Percentiles rank a stretch among this genome's conserved stretches.
These are phyloP conservation scores for Chaetodon auriga DNA, from an alignment of 2,113 vertebrate species.

Conservation along the genomic window DNA sequence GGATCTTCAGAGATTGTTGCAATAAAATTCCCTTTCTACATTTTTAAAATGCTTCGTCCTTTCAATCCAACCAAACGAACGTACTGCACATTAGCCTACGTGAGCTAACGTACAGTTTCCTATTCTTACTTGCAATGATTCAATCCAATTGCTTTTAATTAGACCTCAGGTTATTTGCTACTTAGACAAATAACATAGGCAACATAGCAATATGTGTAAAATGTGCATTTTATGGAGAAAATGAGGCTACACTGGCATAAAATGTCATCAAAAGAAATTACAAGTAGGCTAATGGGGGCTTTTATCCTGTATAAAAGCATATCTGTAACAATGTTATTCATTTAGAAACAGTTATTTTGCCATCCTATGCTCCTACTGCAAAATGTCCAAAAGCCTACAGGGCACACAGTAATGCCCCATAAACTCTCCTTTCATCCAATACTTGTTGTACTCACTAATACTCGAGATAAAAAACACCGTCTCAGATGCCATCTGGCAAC, in stretches of 20 bases:
- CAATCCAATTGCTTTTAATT: not conserved
- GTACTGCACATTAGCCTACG: slow-evolving; percentile 13
- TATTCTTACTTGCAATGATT: not conserved
- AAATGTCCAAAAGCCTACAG: slow-evolving; percentile 5
- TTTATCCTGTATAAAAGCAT: slow-evolving; percentile 45
- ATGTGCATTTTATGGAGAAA: not conserved
- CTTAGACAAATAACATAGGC: slow-evolving; percentile 14
- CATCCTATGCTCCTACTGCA: slow-evolving; percentile 39
- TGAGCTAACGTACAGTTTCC: slow-evolving; percentile 20
- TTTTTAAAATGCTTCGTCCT: not conserved
- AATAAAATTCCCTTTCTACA: not conserved
- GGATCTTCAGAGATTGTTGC: not conserved
- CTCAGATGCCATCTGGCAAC: slow-evolving; percentile 25
- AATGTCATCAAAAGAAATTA: not conserved
- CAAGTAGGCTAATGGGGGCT: slow-evolving; percentile 60
- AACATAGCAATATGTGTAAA: not conserved
- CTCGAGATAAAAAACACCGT: slow-evolving; percentile 62
- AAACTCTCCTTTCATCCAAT: slow-evolving; percentile 21
- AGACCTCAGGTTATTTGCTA: slow-evolving; percentile 11
- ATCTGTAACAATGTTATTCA: slow-evolving; percentile 56
- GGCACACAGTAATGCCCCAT: slow-evolving; percentile 13
- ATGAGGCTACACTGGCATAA: not conserved
- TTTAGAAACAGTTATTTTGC: slow-evolving; percentile 44
- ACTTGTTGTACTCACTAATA: slow-evolving; percentile 37
- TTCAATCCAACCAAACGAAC: not conserved